Evolutionary conservation across 2,113 vertebrate species (phyloP), one percentile per base, ranked within the genome.

Genomic region (Centropus unirufus): DNA sequence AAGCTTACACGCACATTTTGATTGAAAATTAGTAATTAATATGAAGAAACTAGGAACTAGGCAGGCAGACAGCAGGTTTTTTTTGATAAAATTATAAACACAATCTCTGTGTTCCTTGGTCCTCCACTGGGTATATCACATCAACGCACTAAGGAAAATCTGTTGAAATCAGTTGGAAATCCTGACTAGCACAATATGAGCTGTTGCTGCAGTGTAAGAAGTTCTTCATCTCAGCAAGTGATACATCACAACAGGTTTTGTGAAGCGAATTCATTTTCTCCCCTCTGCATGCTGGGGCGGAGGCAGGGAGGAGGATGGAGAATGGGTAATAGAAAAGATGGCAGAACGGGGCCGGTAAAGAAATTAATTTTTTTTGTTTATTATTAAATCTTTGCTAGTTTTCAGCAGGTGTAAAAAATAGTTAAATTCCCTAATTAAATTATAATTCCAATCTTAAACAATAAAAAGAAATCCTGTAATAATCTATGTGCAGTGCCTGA

Each of bases 401-500:
- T 89, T 78, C 52, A 84, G 51, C 8, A 83, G 70, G 79, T 94
- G 96, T 87, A 93, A 93, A 95, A 98, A 97, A 98, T 96, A 98
- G 96, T 92, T 97, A 97, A 97, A 98, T 96, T 98, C 95, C 89
- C 76, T 96, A 97, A 98, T 98, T 97, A 98, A 98, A 96, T 98
- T 98, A 96, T 98, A 96, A 98, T 98, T 97, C 96, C 95, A 97
- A 96, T 96, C 95, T 97, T 98, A 95, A 98, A 97, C 95, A 98
- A 98, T 97, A 97, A 98, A 97, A 97, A 97, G 95, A 98, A 98
- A 98, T 97, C 95, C 93, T 96, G 96, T 87, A 94, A 97, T 97
- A 97, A 97, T 97, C 97, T 97, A 95, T 93, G 97, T 92, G 83
- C 86, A 96, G 98, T 98, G 97, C 98, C 96, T 98, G 99, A 99